Percentiles rank a stretch among this genome's conserved stretches.
These are phyloP conservation scores for Tetragonisca angustula DNA, from an alignment of 2,888 invertebrate species.

Conservation along the genomic window DNA sequence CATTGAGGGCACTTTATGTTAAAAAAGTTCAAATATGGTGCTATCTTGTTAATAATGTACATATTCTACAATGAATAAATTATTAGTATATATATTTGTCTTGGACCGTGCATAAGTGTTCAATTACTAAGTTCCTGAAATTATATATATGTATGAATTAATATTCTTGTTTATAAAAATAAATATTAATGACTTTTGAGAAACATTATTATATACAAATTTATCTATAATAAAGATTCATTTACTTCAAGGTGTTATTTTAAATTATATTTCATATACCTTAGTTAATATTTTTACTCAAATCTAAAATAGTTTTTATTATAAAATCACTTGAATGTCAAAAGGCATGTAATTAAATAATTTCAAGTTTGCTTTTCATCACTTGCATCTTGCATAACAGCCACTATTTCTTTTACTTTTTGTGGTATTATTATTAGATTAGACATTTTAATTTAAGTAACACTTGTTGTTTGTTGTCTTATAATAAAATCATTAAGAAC, in stretches of 20 bases:
- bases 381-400: slow-evolving; percentile 55
- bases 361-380: slow-evolving; percentile 49
- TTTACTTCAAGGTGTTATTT: slow-evolving; percentile 29
- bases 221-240: slow-evolving; percentile 52
- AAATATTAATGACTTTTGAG: slow-evolving; percentile 40
- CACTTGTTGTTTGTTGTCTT: slow-evolving; percentile 34
- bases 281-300: slow-evolving; percentile 13
- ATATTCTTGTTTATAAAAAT: slow-evolving; percentile 35
- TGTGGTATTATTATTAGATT: slow-evolving; percentile 47
- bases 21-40: slow-evolving; percentile 49
- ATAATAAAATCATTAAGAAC: slow-evolving; percentile 46
- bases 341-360: slow-evolving; percentile 53
- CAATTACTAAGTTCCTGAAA: slow-evolving; percentile 59
- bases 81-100: slow-evolving; percentile 45
- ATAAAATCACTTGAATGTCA: slow-evolving; percentile 27
- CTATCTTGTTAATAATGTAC: slow-evolving; percentile 55
- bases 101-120: slow-evolving; percentile 52
- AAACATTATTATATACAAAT: slow-evolving; percentile 36
- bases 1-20: slow-evolving; percentile 51
- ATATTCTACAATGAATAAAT: slow-evolving; percentile 36
- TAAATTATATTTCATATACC: slow-evolving; percentile 23
- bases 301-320: slow-evolving; percentile 25
- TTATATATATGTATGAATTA: slow-evolving; percentile 40
- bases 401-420: slow-evolving; percentile 28
- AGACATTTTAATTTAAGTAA: slow-evolving; percentile 50